Evolutionary conservation across 53 echinoderm and acorn worm genomes (phyloP).

Genomic region (Crossaster papposus): DNA sequence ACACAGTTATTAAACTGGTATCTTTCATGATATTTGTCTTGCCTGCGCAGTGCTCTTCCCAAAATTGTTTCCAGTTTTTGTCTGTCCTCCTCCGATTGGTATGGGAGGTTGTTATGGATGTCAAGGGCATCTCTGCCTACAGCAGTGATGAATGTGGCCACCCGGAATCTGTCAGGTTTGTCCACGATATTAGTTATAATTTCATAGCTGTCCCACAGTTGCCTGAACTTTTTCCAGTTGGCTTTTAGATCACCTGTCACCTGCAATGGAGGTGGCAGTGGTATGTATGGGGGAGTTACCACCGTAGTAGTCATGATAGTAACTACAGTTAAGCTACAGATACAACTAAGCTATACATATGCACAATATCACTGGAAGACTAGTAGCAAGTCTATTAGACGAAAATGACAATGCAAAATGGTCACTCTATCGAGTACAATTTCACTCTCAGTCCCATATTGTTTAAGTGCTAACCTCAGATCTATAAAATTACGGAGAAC

Average conservation of each 20-base stretch:
- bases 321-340: constrained; percentile 11
- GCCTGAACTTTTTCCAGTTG: too few species aligned
- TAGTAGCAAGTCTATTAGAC: neutral
- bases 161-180: too few species aligned
- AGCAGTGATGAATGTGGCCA: constrained; percentile 67
- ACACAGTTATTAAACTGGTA: constrained; percentile 37
- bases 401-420: neutral
- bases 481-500: neutral
- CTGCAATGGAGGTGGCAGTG: constrained; percentile 31
- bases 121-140: constrained; percentile 66
- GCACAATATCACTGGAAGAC: neutral
- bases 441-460: neutral
- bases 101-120: constrained; percentile 64
- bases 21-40: constrained; percentile 42
- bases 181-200: too few species aligned
- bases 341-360: neutral
- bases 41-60: constrained; percentile 56
- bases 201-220: too few species aligned
- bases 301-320: constrained; percentile 8
- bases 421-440: neutral
- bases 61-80: constrained; percentile 54
- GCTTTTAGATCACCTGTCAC: constrained; percentile 53
- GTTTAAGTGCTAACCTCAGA: constrained; percentile 3
- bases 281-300: constrained; percentile 23
- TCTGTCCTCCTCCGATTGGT: constrained; percentile 48